Conservation (phyloP, 2,888 invertebrate genomes). For the Tanytarsus gracilentus region DNA sequence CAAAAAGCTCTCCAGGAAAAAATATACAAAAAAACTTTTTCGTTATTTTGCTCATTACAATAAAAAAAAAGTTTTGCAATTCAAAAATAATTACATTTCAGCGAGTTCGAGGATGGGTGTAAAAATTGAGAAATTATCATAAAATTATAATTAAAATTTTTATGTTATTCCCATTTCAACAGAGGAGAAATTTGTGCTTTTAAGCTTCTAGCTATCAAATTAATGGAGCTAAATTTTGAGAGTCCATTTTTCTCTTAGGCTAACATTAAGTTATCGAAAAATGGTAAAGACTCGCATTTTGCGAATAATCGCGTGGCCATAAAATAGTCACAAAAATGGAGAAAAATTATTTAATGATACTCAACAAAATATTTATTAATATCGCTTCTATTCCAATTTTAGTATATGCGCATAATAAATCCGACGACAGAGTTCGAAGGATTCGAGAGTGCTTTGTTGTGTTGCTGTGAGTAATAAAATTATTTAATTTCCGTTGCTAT, state of each 20-base stretch:
- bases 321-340: background rate
- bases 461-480: conserved; percentile 11
- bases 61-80: background rate
- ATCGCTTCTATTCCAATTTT: background rate
- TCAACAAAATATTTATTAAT: background rate
- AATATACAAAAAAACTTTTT: background rate
- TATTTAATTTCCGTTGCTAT: conserved; percentile 23
- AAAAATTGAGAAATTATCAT: conserved; percentile 20
- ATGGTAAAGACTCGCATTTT: no score
- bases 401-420: background rate
- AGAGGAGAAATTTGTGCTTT: no score
- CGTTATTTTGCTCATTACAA: background rate
- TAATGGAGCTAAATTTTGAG: no score
- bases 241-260: no score
- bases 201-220: no score
- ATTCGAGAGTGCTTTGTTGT: background rate
- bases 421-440: background rate
- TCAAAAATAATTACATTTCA: conserved; percentile 3
- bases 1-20: background rate
- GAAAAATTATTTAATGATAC: conserved; percentile 12
- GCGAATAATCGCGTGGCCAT: conserved; percentile 10
- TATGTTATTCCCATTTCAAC: background rate
- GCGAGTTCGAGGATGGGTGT: background rate
- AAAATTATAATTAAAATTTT: conserved; percentile 14
- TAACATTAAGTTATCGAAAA: no score